Evolutionary conservation across 2,113 vertebrate genomes (phyloP), one percentile per base, ranked within the genome.

Genomic region (Zosterops lateralis): DNA sequence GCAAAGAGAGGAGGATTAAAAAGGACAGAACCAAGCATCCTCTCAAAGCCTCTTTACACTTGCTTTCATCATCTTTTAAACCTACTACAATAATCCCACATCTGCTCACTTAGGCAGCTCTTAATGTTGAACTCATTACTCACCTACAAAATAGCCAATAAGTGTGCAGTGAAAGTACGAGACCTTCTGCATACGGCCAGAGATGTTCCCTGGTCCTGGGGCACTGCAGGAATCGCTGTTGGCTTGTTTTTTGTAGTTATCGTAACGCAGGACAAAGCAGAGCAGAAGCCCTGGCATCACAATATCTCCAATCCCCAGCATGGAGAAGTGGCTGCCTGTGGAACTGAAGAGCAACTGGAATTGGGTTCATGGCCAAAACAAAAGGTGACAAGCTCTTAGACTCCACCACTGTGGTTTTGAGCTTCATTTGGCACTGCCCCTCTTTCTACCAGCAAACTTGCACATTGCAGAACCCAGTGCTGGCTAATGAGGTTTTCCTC

Each of bases 141-240:
- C 98, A 99, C 99, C 99, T 96, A 99, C 98, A 78, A 99, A 99
- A 97, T 99, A 99, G 93, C 99, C 99, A 72, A 99, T 99, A 92
- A 99, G 99, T 86, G 99, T 99, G 98, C 99, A 99, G 98, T 99
- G 99, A 94, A 99, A 99, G 97, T 99, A 99, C 67, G 99, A 99
- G 93, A 99, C 99, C 61, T 99, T 99, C 96, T 99, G 99, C 99
- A 99, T 99, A 65, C 99, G 98, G 19, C 99, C 99, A 4, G 99
- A 98, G 98, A 98, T 98, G 97, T 99, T 99, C 56, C 98, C 98
- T 0, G 98, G 96, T 2, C 98, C 98, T 5, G 97, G 92, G 54
- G 97, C 82, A 17, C 97, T 58, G 1, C 98, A 98, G 32, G 98
- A 97, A 71, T 99, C 99, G 3, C 98, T 98, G 14, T 45, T 98